Conservation (phyloP, 2,113 vertebrate genomes). For the Polyodon spathula region DNA sequence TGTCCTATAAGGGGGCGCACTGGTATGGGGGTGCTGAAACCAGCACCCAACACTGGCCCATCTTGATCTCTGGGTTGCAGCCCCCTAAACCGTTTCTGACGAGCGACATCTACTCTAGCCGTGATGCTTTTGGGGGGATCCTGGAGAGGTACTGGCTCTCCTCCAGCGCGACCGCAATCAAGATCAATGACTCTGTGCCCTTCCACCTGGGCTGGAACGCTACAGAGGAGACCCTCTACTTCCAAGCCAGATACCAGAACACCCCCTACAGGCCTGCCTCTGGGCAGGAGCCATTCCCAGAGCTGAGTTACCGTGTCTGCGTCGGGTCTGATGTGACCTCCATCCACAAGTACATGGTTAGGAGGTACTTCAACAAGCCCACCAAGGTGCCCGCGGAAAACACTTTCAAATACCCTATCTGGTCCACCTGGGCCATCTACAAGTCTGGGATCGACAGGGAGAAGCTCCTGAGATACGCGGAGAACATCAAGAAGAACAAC, state of each 20-base stretch:
- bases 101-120: constrained; percentile 78
- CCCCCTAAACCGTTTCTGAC: constrained; percentile 87
- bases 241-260: constrained; percentile 82
- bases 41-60: constrained; percentile 90
- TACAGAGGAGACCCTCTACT: constrained; percentile 72
- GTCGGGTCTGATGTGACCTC: constrained; percentile 77
- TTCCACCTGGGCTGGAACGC: constrained; percentile 93
- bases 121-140: constrained; percentile 82
- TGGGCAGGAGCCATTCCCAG: constrained; percentile 63
- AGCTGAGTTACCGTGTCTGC: constrained; percentile 88
- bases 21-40: constrained; percentile 94
- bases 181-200: constrained; percentile 89
- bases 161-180: constrained; percentile 84
- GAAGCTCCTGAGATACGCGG: constrained; percentile 61
- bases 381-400: constrained; percentile 70
- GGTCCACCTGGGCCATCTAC: constrained; percentile 81
- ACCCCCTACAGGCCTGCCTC: constrained; percentile 75
- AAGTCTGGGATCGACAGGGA: constrained; percentile 72
- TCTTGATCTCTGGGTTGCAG: constrained; percentile 75
- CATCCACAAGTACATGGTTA: constrained; percentile 90
- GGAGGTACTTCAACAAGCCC: constrained; percentile 82
- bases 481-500: constrained; percentile 63
- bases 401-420: constrained; percentile 75
- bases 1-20: constrained; percentile 84
- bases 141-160: constrained; percentile 96